These are phyloP conservation scores for Oligia latruncula DNA, from an alignment of 2,888 invertebrate species.

Conservation along the genomic window DNA sequence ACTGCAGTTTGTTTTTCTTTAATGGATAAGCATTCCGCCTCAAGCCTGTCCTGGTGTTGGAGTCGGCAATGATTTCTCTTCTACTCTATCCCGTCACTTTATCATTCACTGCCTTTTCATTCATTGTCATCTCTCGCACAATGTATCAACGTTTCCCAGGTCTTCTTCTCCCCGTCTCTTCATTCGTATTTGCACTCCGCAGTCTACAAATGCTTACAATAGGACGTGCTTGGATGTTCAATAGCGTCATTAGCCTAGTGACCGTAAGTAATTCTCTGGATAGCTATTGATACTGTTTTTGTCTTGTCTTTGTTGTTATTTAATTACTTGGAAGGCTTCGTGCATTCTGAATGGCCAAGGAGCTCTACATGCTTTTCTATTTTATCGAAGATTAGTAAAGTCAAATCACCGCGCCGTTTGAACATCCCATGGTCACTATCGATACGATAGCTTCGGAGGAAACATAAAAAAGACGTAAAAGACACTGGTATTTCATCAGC, in stretches of 20 bases:
- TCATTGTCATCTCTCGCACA: neutral
- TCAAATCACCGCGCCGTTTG: neutral
- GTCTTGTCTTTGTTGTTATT: constrained; percentile 20
- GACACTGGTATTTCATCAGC: neutral
- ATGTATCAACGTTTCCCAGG: neutral
- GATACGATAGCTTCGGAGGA: constrained; percentile 3
- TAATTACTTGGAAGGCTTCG: constrained; percentile 20
- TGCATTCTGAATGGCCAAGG: neutral
- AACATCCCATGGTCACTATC: neutral
- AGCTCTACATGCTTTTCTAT: neutral
- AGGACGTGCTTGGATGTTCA: constrained; percentile 37
- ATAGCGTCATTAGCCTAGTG: constrained; percentile 49
- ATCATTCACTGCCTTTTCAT: neutral
- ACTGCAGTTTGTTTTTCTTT: constrained; percentile 9
- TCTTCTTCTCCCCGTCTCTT: neutral
- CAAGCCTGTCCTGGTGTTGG: neutral
- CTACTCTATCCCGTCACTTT: neutral
- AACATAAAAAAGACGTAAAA: constrained; percentile 25
- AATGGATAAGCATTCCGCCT: neutral
- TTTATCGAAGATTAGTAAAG: neutral
- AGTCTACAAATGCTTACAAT: constrained; percentile 15
- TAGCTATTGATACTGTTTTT: constrained; percentile 22
- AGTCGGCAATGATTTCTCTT: neutral
- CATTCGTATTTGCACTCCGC: constrained; percentile 9
- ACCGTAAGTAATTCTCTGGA: constrained; percentile 10